Evolutionary conservation across 2,888 invertebrate genomes (phyloP).

Genomic region (Nephrocerus scutellatus): DNA sequence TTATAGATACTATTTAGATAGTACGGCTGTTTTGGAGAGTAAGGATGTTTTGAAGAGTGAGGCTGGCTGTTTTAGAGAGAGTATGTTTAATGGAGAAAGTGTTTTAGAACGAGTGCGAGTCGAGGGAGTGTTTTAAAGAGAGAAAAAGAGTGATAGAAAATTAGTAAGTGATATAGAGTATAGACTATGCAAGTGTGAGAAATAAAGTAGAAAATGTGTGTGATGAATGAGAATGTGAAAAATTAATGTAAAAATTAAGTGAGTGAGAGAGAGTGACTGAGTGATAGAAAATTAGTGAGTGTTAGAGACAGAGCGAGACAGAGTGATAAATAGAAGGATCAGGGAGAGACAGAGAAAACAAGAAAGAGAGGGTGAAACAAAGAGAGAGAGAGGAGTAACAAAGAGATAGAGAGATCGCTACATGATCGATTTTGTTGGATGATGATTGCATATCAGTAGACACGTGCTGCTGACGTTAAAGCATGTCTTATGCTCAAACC

Average conservation of each 20-base stretch:
- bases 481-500: too few relatives aligned
- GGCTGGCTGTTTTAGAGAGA: constrained; percentile 6
- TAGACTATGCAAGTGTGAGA: neutral
- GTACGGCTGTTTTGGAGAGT: too few relatives aligned
- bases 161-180: neutral
- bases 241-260: neutral
- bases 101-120: neutral
- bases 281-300: too few relatives aligned
- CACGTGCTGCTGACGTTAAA: too few relatives aligned
- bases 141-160: neutral
- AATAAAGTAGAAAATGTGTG: neutral
- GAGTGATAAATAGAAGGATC: neutral
- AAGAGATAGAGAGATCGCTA: neutral
- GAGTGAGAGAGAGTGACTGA: neutral
- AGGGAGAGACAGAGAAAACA: neutral
- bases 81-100: neutral
- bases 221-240: neutral
- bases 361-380: neutral
- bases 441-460: too few relatives aligned
- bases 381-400: neutral
- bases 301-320: neutral
- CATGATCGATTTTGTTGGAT: too few relatives aligned
- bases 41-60: constrained; percentile 15
- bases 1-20: too few relatives aligned
- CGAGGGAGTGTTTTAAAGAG: neutral